phyloP scores from a whole-genome alignment of 2,888 invertebrate species.

The Muschampia plurimacula region DNA sequence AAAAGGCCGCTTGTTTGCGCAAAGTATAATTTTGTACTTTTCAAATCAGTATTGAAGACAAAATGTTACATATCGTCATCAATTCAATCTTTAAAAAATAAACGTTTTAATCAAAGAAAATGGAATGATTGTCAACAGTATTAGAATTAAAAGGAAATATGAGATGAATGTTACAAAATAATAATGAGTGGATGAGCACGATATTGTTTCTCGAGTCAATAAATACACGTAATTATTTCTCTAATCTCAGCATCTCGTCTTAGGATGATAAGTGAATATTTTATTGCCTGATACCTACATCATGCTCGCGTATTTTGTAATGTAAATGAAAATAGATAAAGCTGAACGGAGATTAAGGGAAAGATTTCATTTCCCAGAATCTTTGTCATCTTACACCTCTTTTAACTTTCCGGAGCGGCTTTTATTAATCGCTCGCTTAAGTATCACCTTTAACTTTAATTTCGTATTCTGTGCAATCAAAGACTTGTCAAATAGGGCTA shows the following conservation, averaged over 20 bases:
- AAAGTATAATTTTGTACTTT: too few species aligned
- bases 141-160: background rate
- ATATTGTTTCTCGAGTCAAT: background rate
- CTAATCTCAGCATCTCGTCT: background rate
- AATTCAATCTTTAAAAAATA: too few species aligned
- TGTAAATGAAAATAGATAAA: constrained; percentile 28
- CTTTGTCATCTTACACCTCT: constrained; percentile 33
- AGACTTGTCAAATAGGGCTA: constrained; percentile 42
- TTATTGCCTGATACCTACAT: background rate
- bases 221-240: constrained; percentile 9
- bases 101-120: too few species aligned
- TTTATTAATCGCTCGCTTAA: constrained; percentile 33
- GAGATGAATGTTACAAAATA: background rate
- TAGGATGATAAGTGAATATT: constrained; percentile 7
- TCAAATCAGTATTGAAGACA: too few species aligned
- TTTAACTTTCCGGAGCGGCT: constrained; percentile 24
- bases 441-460: constrained; percentile 35
- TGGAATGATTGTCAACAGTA: too few species aligned
- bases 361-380: constrained; percentile 26
- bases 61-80: too few species aligned
- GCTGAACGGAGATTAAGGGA: constrained; percentile 26
- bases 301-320: constrained; percentile 9
- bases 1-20: too few species aligned
- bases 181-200: background rate
- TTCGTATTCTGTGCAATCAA: constrained; percentile 31